Base-by-base conservation (phyloP, 1,140 invertebrate genomes). In the Littorina saxatilis region DNA sequence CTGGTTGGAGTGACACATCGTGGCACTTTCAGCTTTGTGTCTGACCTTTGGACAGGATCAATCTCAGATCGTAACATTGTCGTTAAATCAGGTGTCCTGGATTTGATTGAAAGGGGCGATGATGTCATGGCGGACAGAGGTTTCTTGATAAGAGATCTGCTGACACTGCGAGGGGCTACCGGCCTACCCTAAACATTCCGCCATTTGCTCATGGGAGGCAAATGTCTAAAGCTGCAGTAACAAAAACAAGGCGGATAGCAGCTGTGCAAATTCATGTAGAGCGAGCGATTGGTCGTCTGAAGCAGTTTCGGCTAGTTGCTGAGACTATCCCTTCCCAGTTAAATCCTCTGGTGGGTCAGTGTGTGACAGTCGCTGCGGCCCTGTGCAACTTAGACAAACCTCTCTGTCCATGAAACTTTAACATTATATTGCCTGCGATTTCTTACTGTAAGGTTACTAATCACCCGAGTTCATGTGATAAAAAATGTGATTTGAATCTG, bases 61-160 rank as follows among this genome's bases (percentile, higher is more conserved):
- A 84, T 83, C 7, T 87, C 85, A 70, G 90, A 91, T 75, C 86
- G 86, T 84, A 39, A 39, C 20, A 89, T 91, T 77, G 86, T 88
- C 39, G 74, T 84, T 52, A 50, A 88, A 17, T 85, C 83, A 81
- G 89, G 82, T 13, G 82, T 91, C 82, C 74, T 90, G 13, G 61
- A 87, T n/a, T 75, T 83, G 35, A 55, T 86, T 74, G 80, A 84
- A 29, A 32, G 27, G 50, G 70, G 80, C 50, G 84, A 84, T 81
- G 82, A 77, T 39, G 74, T 87, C 2, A 82, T 87, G 80, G 85
- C n/a, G n/a, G n/a, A n/a, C 73, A 63, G 82, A 40, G 82, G 85
- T n/a, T 87, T 87, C 63, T 29, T 72, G 2, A 86, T 87, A 27
- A 40, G 82, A 29, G 82, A 79, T n/a, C 40, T 68, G 7, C 39